phyloP scores from a whole-genome alignment of 2,888 invertebrate genomes.

The Noctua fimbriata region DNA sequence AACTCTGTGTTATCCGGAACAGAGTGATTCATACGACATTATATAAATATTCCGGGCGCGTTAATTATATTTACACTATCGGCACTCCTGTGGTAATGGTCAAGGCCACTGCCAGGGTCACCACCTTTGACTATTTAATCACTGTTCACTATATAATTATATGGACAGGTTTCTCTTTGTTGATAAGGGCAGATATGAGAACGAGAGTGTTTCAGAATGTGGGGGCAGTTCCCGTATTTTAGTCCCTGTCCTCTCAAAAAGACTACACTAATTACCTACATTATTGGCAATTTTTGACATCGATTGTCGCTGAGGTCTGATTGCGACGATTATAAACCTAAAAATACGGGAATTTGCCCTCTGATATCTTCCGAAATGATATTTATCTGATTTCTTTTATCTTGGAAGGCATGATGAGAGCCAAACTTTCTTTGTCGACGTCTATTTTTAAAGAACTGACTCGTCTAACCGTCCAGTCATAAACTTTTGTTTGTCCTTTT shows the following conservation, averaged over 20 bases:
- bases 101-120: constrained; percentile 54
- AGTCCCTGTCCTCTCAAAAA: neutral
- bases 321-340: neutral
- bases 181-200: constrained; percentile 1
- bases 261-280: neutral
- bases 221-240: constrained; percentile 4
- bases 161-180: constrained; percentile 23
- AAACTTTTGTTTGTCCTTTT: constrained; percentile 27
- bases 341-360: neutral
- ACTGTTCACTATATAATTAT: constrained; percentile 25
- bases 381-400: neutral
- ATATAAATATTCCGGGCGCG: constrained; percentile 53
- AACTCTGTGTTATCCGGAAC: constrained; percentile 56
- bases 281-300: neutral
- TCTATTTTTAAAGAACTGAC: constrained; percentile 10
- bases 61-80: constrained; percentile 61
- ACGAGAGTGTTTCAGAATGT: neutral
- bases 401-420: neutral
- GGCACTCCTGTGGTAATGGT: constrained; percentile 56
- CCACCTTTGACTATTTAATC: constrained; percentile 40
- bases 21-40: constrained; percentile 57
- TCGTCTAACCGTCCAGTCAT: constrained; percentile 6
- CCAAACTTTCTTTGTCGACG: constrained; percentile 2
- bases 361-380: neutral
- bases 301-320: neutral